Percentiles rank a stretch among this genome's conserved stretches.
Conservation (phyloP, 2,888 invertebrate genomes). For the Dolichomitus sp. region DNA sequence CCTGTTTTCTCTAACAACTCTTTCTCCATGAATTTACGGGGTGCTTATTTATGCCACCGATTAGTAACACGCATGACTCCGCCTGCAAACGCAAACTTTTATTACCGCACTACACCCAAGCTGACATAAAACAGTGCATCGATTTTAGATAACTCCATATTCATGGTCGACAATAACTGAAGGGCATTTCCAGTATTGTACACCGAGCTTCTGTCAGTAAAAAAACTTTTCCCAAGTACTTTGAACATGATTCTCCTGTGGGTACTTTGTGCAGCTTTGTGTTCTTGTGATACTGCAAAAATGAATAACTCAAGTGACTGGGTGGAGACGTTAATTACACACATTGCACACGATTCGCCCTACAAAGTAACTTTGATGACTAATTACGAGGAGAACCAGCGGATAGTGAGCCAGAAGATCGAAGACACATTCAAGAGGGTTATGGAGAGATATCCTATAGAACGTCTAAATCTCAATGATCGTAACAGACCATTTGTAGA, state of each 20-base stretch:
- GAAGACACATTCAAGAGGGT: slow-evolving; percentile 16
- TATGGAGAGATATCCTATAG: neutral
- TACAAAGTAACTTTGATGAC: slow-evolving; percentile 27
- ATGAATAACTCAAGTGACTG: neutral
- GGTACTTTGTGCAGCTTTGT: neutral
- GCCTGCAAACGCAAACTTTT: no score
- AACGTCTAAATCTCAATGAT: neutral
- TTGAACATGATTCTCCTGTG: neutral
- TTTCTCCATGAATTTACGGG: no score
- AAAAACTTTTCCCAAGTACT: no score
- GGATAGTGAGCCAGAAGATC: neutral
- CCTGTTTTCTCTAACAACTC: no score
- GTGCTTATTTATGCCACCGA: no score
- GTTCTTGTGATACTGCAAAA: neutral
- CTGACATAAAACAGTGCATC: no score
- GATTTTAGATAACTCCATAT: no score
- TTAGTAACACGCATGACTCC: no score
- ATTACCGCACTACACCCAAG: no score
- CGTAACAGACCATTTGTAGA: neutral
- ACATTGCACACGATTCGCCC: slow-evolving; percentile 15
- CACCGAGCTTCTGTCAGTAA: no score
- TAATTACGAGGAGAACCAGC: neutral
- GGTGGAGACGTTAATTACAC: slow-evolving; percentile 35
- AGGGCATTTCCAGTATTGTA: no score
- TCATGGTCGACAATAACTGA: no score